Evolutionary conservation across 2,888 invertebrate species (phyloP).

Genomic region (Mactromeris polynyma): DNA sequence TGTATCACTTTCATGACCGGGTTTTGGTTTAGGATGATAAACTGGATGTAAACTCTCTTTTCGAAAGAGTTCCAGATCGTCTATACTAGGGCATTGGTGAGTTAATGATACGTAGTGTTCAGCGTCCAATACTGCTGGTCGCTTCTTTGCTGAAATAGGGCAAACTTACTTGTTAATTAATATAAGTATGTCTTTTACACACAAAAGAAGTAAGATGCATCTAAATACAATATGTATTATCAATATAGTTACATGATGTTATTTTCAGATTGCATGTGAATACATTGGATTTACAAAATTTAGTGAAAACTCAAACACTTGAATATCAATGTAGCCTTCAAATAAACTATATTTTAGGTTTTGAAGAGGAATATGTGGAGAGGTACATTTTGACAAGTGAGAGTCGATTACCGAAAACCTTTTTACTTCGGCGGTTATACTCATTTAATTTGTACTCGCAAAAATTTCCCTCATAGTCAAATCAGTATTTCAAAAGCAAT

Average conservation of each 20-base stretch:
- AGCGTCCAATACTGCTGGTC: constrained; percentile 35
- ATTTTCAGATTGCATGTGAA: background rate
- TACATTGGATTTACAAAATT: background rate
- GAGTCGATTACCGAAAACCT: too few species aligned
- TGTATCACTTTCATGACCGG: background rate
- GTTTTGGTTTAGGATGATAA: constrained; percentile 41
- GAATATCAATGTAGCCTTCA: too few species aligned
- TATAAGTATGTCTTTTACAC: background rate
- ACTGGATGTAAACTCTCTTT: constrained; percentile 54
- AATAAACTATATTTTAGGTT: too few species aligned
- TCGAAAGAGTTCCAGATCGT: constrained; percentile 50
- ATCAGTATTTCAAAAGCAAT: too few species aligned
- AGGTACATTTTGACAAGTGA: too few species aligned
- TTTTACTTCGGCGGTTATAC: too few species aligned
- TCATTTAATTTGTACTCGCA: too few species aligned
- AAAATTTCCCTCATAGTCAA: too few species aligned
- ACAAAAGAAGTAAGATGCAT: background rate
- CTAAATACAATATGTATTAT: background rate
- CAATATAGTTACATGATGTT: background rate
- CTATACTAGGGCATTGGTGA: constrained; percentile 55
- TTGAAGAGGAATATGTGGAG: too few species aligned
- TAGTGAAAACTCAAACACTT: background rate
- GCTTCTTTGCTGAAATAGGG: constrained; percentile 53
- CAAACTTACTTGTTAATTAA: background rate
- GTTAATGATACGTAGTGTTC: constrained; percentile 46